Evolutionary conservation across 1,140 invertebrate species (phyloP), one percentile per base, ranked within the genome.

Genomic region (Ceratosolen fusciceps): DNA sequence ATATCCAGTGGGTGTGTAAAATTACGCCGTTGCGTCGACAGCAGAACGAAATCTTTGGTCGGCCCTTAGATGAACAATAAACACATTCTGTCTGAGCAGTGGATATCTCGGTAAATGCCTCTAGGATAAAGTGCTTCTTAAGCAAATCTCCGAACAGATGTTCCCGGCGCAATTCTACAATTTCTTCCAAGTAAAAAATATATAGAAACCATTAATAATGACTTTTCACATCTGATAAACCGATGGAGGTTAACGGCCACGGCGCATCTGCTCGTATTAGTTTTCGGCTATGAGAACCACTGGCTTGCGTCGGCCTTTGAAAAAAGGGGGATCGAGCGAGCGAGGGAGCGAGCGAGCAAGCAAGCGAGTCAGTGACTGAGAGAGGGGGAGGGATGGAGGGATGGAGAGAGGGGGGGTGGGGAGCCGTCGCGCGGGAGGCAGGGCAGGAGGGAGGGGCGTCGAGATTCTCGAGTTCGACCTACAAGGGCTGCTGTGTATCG

Each of bases 171-270:
- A 14, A 16, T 21, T 4, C 26, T 34, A 34, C 21, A 72, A 72
- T 72, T 72, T 47, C 26, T 31, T 29, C 47, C 29, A 31, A 49
- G 43, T 49, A 72, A 60, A 60, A 74, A 43, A 56, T 34, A n/a
- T n/a, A 21, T 14, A 60, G 72, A 74, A 60, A 60, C 72, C 72
- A 47, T 75, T 75, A 75, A 75, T 67, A 76, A 76, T 29, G 74
- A 76, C 43, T 68, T 76, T 56, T 67, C 39, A 67, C 47, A 68
- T 76, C 74, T 39, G 62, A 76, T 76, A 76, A 68, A 47, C 24
- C 56, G n/a, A 74, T 47, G 24, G 56, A 47, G 56, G 56, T 74
- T 39, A 62, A 76, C 47, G 62, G 62, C 74, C 47, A 52, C n/a
- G 26, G n/a, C 47, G 31, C 74, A 76, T 76, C 74, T 76, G 62